A percentile compares a stretch with the other conserved stretches of the same genome.
These are phyloP conservation scores for Ormyrus pomaceus DNA, from an alignment of 2,888 invertebrate species.

Conservation along the genomic window DNA sequence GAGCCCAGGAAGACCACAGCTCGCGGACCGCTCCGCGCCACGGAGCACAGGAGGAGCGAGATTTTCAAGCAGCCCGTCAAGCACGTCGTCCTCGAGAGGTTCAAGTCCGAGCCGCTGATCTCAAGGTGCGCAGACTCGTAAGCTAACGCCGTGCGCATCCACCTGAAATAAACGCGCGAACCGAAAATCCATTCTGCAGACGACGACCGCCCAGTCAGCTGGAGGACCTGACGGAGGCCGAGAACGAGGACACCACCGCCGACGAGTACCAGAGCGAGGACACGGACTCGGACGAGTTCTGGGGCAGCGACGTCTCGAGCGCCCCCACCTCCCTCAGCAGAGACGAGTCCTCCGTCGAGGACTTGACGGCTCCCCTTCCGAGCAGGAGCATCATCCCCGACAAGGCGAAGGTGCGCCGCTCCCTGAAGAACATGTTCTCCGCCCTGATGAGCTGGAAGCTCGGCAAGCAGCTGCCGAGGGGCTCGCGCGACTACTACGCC, in stretches of 20 bases:
- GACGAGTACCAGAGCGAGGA: neutral
- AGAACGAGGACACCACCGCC: neutral
- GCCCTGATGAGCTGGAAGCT: conserved; percentile 55
- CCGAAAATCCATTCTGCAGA: neutral
- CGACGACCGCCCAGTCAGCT: neutral
- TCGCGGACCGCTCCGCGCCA: neutral
- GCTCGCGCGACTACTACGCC: conserved; percentile 52
- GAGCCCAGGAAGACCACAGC: no score
- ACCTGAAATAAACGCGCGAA: no score
- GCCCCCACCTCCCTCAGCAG: no score
- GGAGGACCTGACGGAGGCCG: neutral
- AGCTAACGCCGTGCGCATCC: no score
- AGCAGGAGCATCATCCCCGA: neutral
- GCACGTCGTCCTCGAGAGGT: no score
- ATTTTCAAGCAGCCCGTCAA: neutral
- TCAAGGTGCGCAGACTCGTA: no score
- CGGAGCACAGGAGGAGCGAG: neutral
- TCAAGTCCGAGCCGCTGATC: no score
- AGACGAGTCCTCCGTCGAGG: neutral
- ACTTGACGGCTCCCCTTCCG: no score
- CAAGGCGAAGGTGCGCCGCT: conserved; percentile 17
- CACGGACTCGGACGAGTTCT: neutral
- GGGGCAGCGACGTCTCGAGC: no score
- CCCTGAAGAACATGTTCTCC: conserved; percentile 57
- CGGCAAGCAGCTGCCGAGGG: conserved; percentile 30